Conservation (phyloP, 2,888 invertebrate species). For the Deroplatys truncata region DNA sequence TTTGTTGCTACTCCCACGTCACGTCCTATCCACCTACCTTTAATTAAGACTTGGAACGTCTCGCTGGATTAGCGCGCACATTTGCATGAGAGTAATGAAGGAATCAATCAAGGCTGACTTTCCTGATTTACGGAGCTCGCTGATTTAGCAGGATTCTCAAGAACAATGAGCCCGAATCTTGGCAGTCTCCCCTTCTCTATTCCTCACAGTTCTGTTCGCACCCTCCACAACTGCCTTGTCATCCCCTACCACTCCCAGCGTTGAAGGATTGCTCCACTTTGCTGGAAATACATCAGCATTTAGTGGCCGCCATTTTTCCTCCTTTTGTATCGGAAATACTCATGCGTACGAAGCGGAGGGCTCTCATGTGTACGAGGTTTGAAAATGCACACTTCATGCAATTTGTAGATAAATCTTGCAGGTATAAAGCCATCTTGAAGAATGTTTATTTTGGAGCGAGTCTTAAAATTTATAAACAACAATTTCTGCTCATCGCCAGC, state of each 20-base stretch:
- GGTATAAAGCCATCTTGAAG: too few species aligned
- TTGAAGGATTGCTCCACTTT: conserved; percentile 17
- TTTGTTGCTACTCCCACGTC: neutral
- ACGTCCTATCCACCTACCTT: neutral
- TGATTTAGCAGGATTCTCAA: neutral
- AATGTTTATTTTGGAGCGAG: too few species aligned
- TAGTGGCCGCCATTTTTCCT: neutral
- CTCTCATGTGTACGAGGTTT: neutral
- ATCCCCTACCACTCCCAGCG: neutral
- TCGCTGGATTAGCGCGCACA: neutral
- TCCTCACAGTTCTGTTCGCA: neutral
- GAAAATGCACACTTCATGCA: too few species aligned
- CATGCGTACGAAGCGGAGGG: neutral
- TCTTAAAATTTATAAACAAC: too few species aligned
- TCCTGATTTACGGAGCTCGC: neutral
- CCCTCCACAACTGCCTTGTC: conserved; percentile 11
- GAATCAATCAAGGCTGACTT: neutral
- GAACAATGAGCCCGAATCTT: neutral
- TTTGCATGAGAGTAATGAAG: neutral
- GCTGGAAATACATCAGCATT: conserved; percentile 15
- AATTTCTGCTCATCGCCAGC: too few species aligned
- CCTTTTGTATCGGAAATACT: neutral
- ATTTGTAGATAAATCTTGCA: too few species aligned
- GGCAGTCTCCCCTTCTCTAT: neutral
- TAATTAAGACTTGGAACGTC: neutral